Conservation (phyloP, 1,140 invertebrate genomes). For the Eufriesea mexicana region DNA sequence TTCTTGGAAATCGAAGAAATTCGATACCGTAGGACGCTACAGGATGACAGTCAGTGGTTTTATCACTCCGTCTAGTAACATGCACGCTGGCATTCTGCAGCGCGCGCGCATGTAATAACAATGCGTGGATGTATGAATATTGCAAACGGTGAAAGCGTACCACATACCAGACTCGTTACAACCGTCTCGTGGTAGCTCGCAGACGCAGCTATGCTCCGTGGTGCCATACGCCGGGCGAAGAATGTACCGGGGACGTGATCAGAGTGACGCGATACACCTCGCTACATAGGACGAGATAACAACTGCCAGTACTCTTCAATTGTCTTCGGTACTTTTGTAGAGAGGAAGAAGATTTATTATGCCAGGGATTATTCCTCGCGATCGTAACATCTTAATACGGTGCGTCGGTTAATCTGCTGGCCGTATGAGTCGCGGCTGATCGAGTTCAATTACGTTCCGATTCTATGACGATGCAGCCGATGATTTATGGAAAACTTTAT, state of each 20-base stretch:
- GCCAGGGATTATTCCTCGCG: not conserved
- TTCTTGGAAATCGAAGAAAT: no score
- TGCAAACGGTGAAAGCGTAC: constrained; percentile 78
- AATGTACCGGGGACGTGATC: constrained; percentile 34
- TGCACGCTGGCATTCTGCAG: constrained; percentile 27
- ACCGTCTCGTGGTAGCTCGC: constrained; percentile 57
- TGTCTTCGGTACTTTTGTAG: not conserved
- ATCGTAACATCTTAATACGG: not conserved
- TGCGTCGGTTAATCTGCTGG: no score
- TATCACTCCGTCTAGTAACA: constrained; percentile 6
- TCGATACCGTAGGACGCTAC: no score
- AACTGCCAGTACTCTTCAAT: not conserved
- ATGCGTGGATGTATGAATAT: constrained; percentile 72
- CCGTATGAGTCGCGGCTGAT: no score
- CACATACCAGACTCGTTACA: constrained; percentile 75
- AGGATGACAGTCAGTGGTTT: not conserved
- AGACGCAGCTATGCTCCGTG: not conserved
- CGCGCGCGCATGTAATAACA: constrained; percentile 47
- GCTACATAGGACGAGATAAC: not conserved
- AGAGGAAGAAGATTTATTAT: not conserved
- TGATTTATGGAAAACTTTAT: no score
- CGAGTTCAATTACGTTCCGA: no score
- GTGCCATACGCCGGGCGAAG: constrained; percentile 17
- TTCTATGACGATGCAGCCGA: no score
- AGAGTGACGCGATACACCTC: constrained; percentile 20